phyloP scores from a whole-genome alignment of 2,797 vertebrate genomes.

The Characodon lateralis region DNA sequence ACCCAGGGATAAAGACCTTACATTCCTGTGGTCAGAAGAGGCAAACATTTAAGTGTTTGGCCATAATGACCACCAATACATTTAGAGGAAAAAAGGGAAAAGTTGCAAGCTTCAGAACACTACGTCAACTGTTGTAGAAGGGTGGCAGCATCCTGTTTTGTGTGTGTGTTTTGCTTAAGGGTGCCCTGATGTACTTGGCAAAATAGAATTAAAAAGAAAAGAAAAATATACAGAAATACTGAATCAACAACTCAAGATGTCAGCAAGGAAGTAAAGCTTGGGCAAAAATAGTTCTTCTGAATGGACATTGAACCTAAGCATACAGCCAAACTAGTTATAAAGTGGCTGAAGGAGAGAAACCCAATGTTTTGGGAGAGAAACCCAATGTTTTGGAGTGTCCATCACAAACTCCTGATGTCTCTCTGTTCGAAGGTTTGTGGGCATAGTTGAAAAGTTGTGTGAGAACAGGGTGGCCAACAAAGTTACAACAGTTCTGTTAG shows the following conservation, averaged over 20 bases:
- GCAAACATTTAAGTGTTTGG: too few relatives aligned
- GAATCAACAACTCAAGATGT: not conserved
- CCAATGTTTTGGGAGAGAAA: too few relatives aligned
- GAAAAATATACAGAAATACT: not conserved
- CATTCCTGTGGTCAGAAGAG: too few relatives aligned
- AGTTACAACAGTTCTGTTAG: not conserved
- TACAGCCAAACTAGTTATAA: not conserved
- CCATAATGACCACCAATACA: too few relatives aligned
- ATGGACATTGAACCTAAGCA: not conserved
- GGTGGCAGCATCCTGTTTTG: too few relatives aligned
- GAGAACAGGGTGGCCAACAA: not conserved
- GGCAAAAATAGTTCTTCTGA: not conserved
- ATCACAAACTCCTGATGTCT: not conserved
- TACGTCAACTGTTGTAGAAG: too few relatives aligned
- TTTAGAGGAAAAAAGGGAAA: too few relatives aligned
- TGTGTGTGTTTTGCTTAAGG: not conserved
- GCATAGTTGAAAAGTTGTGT: not conserved
- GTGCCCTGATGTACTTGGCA: too few relatives aligned
- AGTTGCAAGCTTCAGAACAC: too few relatives aligned
- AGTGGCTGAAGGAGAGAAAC: not conserved
- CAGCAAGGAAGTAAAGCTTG: not conserved
- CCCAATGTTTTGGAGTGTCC: not conserved
- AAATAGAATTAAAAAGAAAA: not conserved
- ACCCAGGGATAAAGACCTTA: too few relatives aligned
- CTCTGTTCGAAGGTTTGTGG: not conserved